Conservation (phyloP, 2,797 vertebrate species). For the Trematomus bernacchii region DNA sequence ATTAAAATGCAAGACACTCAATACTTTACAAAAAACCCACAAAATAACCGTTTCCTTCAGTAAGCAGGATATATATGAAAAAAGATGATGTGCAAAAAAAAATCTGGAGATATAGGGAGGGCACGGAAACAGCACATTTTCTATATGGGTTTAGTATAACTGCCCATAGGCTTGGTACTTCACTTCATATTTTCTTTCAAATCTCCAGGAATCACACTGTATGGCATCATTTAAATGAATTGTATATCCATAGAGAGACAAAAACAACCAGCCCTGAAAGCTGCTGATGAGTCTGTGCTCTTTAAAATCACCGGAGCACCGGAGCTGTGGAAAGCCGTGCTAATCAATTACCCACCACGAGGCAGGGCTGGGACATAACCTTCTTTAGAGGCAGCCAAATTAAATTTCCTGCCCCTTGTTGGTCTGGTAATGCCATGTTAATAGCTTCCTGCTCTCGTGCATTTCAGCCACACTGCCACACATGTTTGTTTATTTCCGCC, state of each 20-base stretch:
- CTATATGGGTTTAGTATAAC: not conserved
- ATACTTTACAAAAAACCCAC: too few species aligned
- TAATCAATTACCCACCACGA: slow-evolving; percentile 77
- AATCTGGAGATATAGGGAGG: not conserved
- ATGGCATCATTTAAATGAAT: too few species aligned
- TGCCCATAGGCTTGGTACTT: not conserved
- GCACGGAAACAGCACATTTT: not conserved
- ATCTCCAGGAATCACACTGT: not conserved
- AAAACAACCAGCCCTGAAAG: not conserved
- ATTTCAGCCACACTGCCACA: slow-evolving; percentile 70
- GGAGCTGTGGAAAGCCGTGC: slow-evolving; percentile 72
- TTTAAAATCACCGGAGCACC: slow-evolving; percentile 7
- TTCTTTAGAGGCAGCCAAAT: slow-evolving; percentile 79
- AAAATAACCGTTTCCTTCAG: too few species aligned
- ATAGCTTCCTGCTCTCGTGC: slow-evolving; percentile 86
- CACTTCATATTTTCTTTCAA: not conserved
- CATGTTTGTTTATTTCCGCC: slow-evolving; percentile 72
- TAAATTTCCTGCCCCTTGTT: slow-evolving; percentile 87
- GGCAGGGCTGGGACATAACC: slow-evolving; percentile 81
- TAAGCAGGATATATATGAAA: too few species aligned
- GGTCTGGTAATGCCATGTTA: slow-evolving; percentile 84
- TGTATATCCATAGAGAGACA: not conserved
- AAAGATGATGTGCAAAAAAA: too few species aligned
- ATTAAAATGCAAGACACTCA: too few species aligned
- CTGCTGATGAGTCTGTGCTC: not conserved